Conservation (phyloP, 2,888 invertebrate species). For the Tinea semifulvella region DNA sequence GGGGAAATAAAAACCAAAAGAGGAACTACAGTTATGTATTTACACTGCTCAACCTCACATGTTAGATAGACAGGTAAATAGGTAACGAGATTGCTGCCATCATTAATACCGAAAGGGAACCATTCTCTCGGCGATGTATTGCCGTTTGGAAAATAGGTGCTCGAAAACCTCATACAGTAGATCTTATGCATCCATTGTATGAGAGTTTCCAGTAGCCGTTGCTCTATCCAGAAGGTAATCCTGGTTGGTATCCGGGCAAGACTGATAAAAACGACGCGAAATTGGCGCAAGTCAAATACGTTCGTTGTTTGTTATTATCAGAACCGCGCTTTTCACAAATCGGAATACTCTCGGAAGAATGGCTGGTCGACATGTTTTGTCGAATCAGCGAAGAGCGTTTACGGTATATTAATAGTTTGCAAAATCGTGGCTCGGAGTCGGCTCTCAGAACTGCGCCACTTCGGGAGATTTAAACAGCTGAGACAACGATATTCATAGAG, state of each 20-base stretch:
- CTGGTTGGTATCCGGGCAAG: constrained; percentile 12
- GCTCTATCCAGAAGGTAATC: constrained; percentile 11
- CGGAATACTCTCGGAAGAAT: constrained; percentile 16
- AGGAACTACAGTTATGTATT: no score
- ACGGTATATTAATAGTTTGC: background rate
- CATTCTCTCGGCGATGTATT: constrained; percentile 14
- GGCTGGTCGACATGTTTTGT: constrained; percentile 18
- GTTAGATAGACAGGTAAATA: no score
- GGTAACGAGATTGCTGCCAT: constrained; percentile 16
- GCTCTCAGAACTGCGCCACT: background rate
- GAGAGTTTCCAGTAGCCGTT: constrained; percentile 16
- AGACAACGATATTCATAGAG: no score
- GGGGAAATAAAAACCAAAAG: no score
- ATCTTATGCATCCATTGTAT: constrained; percentile 16
- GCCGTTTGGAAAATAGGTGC: constrained; percentile 18
- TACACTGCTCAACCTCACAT: no score
- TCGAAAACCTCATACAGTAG: constrained; percentile 15
- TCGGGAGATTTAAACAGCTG: no score
- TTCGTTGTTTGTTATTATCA: constrained; percentile 14
- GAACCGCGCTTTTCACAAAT: constrained; percentile 15
- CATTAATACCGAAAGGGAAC: constrained; percentile 16
- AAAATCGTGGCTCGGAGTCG: background rate
- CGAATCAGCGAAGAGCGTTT: constrained; percentile 15
- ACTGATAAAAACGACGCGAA: constrained; percentile 13
- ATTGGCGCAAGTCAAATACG: constrained; percentile 14